Conservation (phyloP, 1,140 invertebrate species). For the Leptinotarsa defecta region DNA sequence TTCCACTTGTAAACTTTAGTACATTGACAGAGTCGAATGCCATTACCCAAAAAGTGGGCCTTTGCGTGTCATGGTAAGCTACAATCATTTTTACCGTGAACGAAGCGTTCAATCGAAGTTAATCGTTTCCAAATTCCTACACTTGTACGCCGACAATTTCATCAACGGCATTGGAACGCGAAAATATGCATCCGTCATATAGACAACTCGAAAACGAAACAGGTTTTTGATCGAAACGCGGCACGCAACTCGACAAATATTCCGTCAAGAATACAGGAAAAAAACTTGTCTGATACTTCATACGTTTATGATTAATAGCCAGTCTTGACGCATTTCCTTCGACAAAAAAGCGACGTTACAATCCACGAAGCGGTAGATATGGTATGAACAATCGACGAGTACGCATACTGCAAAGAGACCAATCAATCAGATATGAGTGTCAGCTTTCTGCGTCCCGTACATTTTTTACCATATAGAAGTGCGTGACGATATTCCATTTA, state of each 20-base stretch:
- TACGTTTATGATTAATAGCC: not conserved
- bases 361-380: conserved; percentile 24
- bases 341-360: conserved; percentile 19
- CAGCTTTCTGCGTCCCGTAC: not conserved
- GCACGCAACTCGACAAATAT: conserved; percentile 7
- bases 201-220: not conserved
- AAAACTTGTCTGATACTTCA: not conserved
- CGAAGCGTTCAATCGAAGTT: too few relatives aligned
- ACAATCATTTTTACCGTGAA: too few relatives aligned
- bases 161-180: not conserved
- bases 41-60: too few relatives aligned
- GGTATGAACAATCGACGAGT: conserved; percentile 35
- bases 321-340: not conserved
- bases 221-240: not conserved
- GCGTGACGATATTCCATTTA: conserved; percentile 42
- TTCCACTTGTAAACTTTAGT: too few relatives aligned
- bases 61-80: too few relatives aligned
- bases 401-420: conserved; percentile 31
- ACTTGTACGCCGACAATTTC: too few relatives aligned
- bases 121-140: too few relatives aligned
- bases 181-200: not conserved
- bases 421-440: conserved; percentile 37
- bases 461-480: conserved; percentile 32
- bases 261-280: not conserved
- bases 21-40: too few relatives aligned